These are phyloP conservation scores for Chiloscyllium plagiosum DNA, from an alignment of 2,113 vertebrate genomes.

Conservation along the genomic window DNA sequence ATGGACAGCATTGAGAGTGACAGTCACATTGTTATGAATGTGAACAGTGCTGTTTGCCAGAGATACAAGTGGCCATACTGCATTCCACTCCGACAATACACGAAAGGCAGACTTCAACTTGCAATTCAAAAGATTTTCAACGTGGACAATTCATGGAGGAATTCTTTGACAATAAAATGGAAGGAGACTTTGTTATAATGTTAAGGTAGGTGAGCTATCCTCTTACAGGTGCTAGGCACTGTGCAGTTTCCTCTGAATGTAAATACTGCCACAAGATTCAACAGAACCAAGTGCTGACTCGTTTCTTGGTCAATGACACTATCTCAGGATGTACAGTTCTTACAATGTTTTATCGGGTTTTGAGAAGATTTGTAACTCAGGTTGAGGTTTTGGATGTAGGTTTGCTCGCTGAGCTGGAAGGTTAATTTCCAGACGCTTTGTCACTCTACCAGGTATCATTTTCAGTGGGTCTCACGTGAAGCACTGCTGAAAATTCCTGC, in stretches of 20 bases:
- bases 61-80: not conserved
- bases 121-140: not conserved
- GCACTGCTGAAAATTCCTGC: too few species aligned
- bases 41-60: not conserved
- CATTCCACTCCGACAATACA: not conserved
- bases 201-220: not conserved
- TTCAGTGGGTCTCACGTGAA: too few species aligned
- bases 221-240: not conserved
- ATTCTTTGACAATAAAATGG: not conserved
- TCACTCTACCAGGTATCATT: too few species aligned
- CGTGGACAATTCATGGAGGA: not conserved
- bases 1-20: not conserved
- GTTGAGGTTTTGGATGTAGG: too few species aligned
- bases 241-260: not conserved
- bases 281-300: not conserved
- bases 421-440: too few species aligned
- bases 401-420: too few species aligned
- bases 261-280: not conserved
- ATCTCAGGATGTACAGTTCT: not conserved
- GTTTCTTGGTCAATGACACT: not conserved
- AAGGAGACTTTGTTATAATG: not conserved
- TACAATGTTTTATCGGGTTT: not conserved
- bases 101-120: not conserved
- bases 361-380: too few species aligned
- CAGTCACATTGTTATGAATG: not conserved